Conservation (phyloP, 2,888 invertebrate genomes). For the Trissonchulus sp. region DNA sequence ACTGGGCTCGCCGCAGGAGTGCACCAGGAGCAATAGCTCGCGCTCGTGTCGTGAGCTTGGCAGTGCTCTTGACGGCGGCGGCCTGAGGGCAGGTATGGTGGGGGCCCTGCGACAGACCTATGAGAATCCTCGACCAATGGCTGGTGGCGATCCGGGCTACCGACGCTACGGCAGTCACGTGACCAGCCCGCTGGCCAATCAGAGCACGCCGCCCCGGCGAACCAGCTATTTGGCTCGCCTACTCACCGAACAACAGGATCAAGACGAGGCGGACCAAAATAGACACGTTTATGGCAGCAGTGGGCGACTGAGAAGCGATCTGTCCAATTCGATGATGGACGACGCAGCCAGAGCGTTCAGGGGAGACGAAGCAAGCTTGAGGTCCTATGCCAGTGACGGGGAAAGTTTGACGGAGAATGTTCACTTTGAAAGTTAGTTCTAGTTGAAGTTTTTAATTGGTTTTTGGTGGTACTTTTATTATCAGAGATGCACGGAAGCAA, state of each 20-base stretch:
- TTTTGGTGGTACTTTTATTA: neutral
- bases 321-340: neutral
- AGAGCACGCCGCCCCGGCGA: neutral
- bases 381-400: neutral
- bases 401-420: neutral
- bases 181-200: neutral
- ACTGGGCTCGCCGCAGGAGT: neutral
- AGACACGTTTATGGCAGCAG: neutral
- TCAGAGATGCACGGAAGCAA: too few species aligned
- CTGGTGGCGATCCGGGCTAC: neutral
- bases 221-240: constrained; percentile 13
- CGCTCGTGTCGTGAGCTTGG: neutral
- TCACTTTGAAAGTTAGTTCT: constrained; percentile 11
- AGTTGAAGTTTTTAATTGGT: neutral
- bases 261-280: neutral
- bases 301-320: neutral
- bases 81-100: neutral
- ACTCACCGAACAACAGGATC: neutral
- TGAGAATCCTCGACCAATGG: too few species aligned
- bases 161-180: neutral
- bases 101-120: too few species aligned
- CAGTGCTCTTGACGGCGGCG: neutral
- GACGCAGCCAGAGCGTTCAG: neutral
- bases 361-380: neutral
- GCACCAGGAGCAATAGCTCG: neutral